phyloP scores from a whole-genome alignment of 1,140 invertebrate genomes.

The Zaprionus ghesquierei region DNA sequence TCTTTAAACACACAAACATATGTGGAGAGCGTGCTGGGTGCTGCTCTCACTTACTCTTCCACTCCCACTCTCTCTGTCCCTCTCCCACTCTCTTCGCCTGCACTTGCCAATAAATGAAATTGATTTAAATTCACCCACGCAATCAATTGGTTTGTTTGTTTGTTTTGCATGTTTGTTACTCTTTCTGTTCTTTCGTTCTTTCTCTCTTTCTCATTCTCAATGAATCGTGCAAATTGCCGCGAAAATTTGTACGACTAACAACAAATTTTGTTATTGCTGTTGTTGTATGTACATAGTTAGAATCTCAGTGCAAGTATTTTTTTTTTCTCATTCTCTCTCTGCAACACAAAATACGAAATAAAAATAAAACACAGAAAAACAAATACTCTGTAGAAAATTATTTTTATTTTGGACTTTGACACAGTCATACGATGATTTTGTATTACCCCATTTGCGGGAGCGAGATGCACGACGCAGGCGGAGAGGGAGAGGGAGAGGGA shows the following conservation, averaged over 20 bases:
- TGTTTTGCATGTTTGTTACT: conserved; percentile 65
- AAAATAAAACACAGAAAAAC: conserved; percentile 10
- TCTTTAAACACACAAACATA: not conserved
- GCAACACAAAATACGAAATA: conserved; percentile 22
- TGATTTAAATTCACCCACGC: conserved; percentile 61
- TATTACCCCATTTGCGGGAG: conserved; percentile 60
- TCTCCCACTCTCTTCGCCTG: not conserved
- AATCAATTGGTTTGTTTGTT: conserved; percentile 52
- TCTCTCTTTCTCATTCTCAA: conserved; percentile 1
- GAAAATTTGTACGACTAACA: too few species aligned
- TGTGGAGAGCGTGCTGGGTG: not conserved
- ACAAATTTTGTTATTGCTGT: conserved; percentile 19
- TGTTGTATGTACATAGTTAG: too few species aligned
- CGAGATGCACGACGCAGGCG: conserved; percentile 9
- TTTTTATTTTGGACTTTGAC: conserved; percentile 80
- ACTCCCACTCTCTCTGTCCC: conserved; percentile 18
- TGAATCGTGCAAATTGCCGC: conserved; percentile 44
- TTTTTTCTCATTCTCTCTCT: conserved; percentile 52
- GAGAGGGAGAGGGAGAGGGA: conserved; percentile 2
- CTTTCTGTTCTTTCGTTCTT: conserved; percentile 33
- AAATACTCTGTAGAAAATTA: conserved; percentile 52
- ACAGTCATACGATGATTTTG: conserved; percentile 78
- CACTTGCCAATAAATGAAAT: conserved; percentile 55
- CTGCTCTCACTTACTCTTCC: conserved; percentile 12
- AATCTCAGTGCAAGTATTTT: conserved; percentile 50